Percentiles rank a stretch among this genome's conserved stretches.
These are phyloP conservation scores for Aselliscus stoliczkanus DNA, from an alignment of 2,797 vertebrate species.

Conservation along the genomic window DNA sequence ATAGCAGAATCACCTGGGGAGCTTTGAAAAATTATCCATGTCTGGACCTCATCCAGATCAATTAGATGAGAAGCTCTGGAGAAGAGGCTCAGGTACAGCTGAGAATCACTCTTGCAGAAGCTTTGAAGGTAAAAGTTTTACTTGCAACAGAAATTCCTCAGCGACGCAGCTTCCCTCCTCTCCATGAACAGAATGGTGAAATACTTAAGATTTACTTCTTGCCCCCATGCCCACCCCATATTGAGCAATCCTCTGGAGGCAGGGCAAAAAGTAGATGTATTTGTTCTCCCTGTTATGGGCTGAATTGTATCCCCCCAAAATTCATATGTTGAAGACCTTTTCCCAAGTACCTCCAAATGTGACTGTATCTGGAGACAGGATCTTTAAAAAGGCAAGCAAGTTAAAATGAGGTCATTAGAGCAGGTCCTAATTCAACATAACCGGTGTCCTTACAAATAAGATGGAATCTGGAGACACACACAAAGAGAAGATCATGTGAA, in stretches of 20 bases:
- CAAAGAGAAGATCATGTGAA: neutral
- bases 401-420: neutral
- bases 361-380: neutral
- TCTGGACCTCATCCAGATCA: neutral
- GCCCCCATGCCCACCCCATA: accelerated
- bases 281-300: neutral
- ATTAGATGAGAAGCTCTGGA: neutral
- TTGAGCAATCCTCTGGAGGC: neutral
- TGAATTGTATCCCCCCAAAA: neutral
- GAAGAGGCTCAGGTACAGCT: neutral
- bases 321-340: neutral
- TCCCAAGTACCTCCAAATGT: neutral
- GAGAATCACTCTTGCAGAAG: neutral
- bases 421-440: neutral
- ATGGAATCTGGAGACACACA: neutral
- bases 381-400: neutral
- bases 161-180: neutral
- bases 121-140: neutral
- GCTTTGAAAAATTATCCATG: neutral
- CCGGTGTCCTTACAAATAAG: neutral
- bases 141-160: neutral
- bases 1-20: neutral
- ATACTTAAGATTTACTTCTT: neutral
- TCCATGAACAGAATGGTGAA: neutral
- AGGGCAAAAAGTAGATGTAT: neutral